These are phyloP conservation scores for Melanotaenia nigrans DNA, from an alignment of 2,797 vertebrate genomes.

Conservation along the genomic window DNA sequence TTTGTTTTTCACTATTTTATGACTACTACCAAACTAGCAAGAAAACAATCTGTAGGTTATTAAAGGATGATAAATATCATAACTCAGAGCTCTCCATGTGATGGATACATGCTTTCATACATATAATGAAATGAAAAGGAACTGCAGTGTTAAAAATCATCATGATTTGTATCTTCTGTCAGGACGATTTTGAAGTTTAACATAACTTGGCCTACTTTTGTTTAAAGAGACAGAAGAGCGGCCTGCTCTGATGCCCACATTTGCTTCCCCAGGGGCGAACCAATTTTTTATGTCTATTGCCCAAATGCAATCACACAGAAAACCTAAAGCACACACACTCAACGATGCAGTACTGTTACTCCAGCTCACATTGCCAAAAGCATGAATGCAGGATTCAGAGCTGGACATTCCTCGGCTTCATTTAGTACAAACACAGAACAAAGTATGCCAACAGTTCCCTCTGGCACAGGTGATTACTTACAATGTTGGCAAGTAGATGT, in stretches of 20 bases:
- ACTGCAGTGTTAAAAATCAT: conserved; percentile 17
- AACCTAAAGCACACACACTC: conserved; percentile 53
- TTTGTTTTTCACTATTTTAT: not conserved
- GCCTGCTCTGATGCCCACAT: conserved; percentile 50
- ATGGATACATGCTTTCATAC: not conserved
- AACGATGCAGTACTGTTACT: conserved; percentile 39
- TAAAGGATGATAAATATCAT: not conserved
- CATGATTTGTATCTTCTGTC: conserved; percentile 29
- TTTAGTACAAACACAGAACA: conserved; percentile 62
- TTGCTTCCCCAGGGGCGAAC: conserved; percentile 50
- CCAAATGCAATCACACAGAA: conserved; percentile 33
- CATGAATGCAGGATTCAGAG: conserved; percentile 42
- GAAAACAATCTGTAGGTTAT: not conserved
- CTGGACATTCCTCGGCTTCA: conserved; percentile 42
- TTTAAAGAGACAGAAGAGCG: conserved; percentile 53
- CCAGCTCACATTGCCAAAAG: conserved; percentile 49
- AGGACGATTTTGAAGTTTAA: conserved; percentile 62
- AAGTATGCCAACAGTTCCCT: conserved; percentile 55
- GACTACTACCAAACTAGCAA: not conserved
- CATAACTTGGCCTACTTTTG: conserved; percentile 77
- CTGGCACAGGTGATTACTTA: conserved; percentile 63
- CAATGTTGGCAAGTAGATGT: conserved; percentile 40
- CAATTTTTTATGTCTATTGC: conserved; percentile 55
- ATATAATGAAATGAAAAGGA: not conserved
- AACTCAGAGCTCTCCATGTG: not conserved